Conservation (phyloP, 2,113 vertebrate genomes). For the Piaya cayana region DNA sequence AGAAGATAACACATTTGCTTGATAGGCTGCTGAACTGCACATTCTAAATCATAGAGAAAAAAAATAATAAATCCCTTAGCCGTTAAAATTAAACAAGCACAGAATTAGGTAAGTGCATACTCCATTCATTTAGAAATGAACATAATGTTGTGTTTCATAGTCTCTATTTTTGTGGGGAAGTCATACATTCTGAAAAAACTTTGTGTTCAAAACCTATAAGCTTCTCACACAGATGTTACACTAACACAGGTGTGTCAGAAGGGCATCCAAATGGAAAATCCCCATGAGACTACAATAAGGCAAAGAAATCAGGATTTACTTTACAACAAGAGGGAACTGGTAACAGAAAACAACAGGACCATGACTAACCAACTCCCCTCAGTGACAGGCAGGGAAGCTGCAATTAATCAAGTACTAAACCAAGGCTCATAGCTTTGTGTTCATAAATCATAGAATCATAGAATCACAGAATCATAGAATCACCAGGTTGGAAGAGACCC, state of each 20-base stretch:
- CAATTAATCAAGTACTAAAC: neutral
- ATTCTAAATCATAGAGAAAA: neutral
- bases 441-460: too few relatives aligned
- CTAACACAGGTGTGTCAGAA: neutral
- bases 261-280: neutral
- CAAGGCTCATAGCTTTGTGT: neutral
- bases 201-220: neutral
- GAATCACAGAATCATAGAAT: too few relatives aligned
- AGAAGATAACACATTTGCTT: neutral
- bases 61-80: neutral
- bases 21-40: neutral
- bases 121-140: neutral
- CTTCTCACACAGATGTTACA: fast-evolving
- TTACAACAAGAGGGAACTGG: neutral
- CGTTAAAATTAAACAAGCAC: neutral
- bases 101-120: neutral
- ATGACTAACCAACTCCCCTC: neutral
- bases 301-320: neutral
- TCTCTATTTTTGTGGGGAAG: neutral
- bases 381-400: neutral
- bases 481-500: too few relatives aligned
- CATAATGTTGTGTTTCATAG: neutral
- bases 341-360: neutral
- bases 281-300: neutral
- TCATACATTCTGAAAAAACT: neutral